Conservation (phyloP, 2,797 vertebrate species). For the Enteromius treurensis region DNA sequence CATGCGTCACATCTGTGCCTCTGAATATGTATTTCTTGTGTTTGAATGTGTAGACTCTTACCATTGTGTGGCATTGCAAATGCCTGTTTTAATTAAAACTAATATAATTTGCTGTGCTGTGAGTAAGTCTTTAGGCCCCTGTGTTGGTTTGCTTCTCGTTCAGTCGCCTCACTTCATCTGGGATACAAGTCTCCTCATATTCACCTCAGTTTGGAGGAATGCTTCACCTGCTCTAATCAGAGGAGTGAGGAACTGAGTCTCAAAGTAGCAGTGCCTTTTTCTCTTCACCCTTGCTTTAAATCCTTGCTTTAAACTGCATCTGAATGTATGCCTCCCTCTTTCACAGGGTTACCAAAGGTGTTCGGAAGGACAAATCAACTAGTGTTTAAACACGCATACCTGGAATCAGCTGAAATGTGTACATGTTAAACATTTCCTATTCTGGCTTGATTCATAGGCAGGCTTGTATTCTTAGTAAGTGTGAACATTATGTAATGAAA, state of each 20-base stretch:
- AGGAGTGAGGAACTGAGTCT: constrained; percentile 32
- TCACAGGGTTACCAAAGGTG: constrained; percentile 45
- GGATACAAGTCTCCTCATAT: not conserved
- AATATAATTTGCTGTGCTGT: constrained; percentile 30
- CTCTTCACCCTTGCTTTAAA: not conserved
- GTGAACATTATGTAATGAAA: not conserved
- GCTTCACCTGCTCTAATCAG: not conserved
- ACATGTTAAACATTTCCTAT: not conserved
- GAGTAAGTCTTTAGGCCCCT: not conserved
- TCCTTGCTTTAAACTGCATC: not conserved
- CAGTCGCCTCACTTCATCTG: constrained; percentile 35
- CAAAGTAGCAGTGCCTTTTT: not conserved
- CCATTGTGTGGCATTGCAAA: constrained; percentile 41
- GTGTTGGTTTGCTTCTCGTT: constrained; percentile 16
- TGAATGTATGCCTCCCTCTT: constrained; percentile 17
- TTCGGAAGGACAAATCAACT: constrained; percentile 42
- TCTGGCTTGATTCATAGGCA: not conserved
- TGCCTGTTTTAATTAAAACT: constrained; percentile 54
- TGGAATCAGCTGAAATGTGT: not conserved
- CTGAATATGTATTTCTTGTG: constrained; percentile 32
- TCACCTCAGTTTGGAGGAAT: not conserved
- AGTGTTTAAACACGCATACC: not conserved
- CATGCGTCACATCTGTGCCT: constrained; percentile 51
- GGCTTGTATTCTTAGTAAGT: not conserved
- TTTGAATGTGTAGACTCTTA: constrained; percentile 35